Evolutionary conservation across 2,888 invertebrate species (phyloP), one percentile per base, ranked within the genome.

Genomic region (Cephus nigrinus): DNA sequence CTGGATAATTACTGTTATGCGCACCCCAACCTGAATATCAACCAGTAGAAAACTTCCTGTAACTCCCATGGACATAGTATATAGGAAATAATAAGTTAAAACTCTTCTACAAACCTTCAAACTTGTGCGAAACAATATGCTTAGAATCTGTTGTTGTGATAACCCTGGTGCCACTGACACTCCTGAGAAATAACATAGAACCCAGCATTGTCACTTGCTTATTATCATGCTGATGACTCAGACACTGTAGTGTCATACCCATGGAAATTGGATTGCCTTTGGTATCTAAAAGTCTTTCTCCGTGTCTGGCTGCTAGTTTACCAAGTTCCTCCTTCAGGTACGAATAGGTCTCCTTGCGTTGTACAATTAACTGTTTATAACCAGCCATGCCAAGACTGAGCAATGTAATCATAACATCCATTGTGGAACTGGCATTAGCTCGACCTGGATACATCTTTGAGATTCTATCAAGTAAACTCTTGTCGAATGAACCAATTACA

Each of bases 321-420:
- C 89, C 86, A 75, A 96, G 89, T 82, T 93, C 92, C 31, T 92
- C 91, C 80, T 93, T 93, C 73, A 96, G 91, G 88, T 95, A 94
- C n/a, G 92, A 89, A 86, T 93, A 95, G 89, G 93, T 92, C 76
- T 93, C 92, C 86, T 94, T 94, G 40, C 95, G 92, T 80, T 94
- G 92, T 34, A 92, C 90, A n/a, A 95, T 91, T 33, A 95, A 89
- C 74, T 93, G 91, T 84, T 93, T 92, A 87, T 95, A 96, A 2
- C 95, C 95, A 74, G 91, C 92, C 83, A 93, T 92, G 4, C 97
- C 96, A 81, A 96, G 91, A 15, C 94, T 94, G 69, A 97, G 91
- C 23, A 97, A 90, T 1, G 96, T 97, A 88, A 97, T 96, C 87
- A 96, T 94, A 11, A 96, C 93, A 90, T 97, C 96, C 83, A 96